Evolutionary conservation across 2,797 vertebrate species (phyloP).

Genomic region (Bufotes viridis): DNA sequence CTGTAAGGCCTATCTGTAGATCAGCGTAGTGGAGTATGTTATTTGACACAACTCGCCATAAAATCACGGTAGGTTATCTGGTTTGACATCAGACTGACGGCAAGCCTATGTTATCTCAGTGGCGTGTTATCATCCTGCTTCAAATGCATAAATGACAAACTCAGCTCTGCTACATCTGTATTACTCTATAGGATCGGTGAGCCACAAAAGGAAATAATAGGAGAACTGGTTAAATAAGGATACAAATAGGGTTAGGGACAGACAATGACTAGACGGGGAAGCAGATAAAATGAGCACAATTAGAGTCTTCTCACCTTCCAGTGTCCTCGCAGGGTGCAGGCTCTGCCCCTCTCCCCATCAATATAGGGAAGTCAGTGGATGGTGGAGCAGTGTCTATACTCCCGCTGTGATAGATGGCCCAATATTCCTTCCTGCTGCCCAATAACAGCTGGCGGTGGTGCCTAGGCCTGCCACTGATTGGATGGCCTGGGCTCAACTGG

Average conservation of each 20-base stretch:
- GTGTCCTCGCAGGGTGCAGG: slow-evolving; percentile 31
- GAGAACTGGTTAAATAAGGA: neutral
- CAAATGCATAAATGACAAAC: neutral
- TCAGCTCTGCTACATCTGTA: neutral
- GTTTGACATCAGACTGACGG: neutral
- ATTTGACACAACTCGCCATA: neutral
- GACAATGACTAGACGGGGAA: neutral
- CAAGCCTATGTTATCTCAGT: neutral
- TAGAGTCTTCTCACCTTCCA: slow-evolving; percentile 27
- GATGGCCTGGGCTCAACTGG: slow-evolving; percentile 6
- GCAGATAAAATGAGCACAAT: neutral
- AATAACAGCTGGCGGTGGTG: slow-evolving; percentile 49
- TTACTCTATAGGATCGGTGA: too few relatives aligned
- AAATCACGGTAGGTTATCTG: neutral
- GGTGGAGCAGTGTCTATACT: slow-evolving; percentile 32
- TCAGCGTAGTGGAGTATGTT: neutral
- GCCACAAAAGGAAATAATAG: neutral
- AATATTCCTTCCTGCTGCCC: slow-evolving; percentile 34
- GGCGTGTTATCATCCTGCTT: neutral
- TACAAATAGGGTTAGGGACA: neutral
- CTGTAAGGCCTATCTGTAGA: neutral
- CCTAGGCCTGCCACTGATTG: slow-evolving; percentile 31
- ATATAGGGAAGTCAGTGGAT: slow-evolving; percentile 57
- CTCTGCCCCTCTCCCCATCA: slow-evolving; percentile 42
- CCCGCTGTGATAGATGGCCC: slow-evolving; percentile 58